phyloP scores from a whole-genome alignment of 2,888 invertebrate species.

The Alloscopus bannaensis region DNA sequence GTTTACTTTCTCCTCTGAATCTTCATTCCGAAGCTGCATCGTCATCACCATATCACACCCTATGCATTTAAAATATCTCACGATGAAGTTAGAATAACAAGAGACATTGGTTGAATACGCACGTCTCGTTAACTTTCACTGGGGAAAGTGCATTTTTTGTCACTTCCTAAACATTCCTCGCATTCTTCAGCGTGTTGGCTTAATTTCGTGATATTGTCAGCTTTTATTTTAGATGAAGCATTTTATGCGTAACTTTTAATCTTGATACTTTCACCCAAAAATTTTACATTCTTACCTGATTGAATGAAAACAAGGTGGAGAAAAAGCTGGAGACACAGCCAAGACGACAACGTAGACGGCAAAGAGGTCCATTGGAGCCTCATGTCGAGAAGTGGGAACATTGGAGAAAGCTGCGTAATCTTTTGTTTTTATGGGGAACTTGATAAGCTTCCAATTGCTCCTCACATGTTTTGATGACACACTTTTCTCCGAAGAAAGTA shows the following conservation, averaged over 20 bases:
- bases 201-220: no score
- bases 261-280: no score
- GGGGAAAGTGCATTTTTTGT: slow-evolving; percentile 15
- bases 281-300: slow-evolving; percentile 60
- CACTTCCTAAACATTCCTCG: slow-evolving; percentile 43
- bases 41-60: no score
- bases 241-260: no score
- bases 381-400: slow-evolving; percentile 9
- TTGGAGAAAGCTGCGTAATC: neutral
- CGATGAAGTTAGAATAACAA: no score
- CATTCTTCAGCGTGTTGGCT: slow-evolving; percentile 24
- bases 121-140: no score
- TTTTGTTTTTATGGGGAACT: neutral
- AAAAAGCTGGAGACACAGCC: slow-evolving; percentile 57
- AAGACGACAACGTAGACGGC: slow-evolving; percentile 45
- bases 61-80: no score
- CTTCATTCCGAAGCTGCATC: no score
- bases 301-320: slow-evolving; percentile 49
- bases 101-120: no score
- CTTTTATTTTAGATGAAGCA: no score
- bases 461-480: neutral
- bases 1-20: no score
- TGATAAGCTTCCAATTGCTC: neutral
- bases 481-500: slow-evolving; percentile 4
- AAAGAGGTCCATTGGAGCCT: slow-evolving; percentile 42